Percentiles rank a stretch among this genome's conserved stretches.
Conservation (phyloP, 2,797 vertebrate species). For the Eupleurogrammus muticus region DNA sequence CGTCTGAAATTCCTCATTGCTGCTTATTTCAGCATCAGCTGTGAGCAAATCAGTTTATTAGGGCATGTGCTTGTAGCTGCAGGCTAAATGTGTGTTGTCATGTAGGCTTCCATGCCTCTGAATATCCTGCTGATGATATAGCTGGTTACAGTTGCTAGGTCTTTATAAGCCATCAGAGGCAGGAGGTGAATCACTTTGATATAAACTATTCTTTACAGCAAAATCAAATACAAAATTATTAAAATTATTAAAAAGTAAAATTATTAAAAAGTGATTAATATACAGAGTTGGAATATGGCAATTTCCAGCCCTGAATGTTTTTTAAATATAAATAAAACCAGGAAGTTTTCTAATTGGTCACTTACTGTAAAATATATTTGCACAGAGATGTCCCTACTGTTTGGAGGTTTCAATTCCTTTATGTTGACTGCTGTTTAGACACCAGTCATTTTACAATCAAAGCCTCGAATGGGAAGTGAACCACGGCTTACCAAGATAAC, state of each 20-base stretch:
- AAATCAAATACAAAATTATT: too few relatives aligned
- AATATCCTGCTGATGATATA: slow-evolving; percentile 41
- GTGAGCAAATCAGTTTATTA: slow-evolving; percentile 67
- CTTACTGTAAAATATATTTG: slow-evolving; percentile 12
- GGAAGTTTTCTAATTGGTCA: neutral
- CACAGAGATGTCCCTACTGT: neutral
- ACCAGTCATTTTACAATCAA: slow-evolving; percentile 37
- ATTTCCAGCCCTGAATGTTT: too few relatives aligned
- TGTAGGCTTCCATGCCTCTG: slow-evolving; percentile 61
- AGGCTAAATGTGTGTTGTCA: slow-evolving; percentile 59
- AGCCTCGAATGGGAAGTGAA: slow-evolving; percentile 17
- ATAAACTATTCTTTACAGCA: neutral
- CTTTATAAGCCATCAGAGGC: slow-evolving; percentile 3
- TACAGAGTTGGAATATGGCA: too few relatives aligned
- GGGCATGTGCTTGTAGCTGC: slow-evolving; percentile 64
- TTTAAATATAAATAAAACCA: too few relatives aligned
- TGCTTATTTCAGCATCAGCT: slow-evolving; percentile 41
- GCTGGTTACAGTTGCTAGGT: neutral
- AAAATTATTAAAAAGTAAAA: too few relatives aligned
- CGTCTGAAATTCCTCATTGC: slow-evolving; percentile 35
- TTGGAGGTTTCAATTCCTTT: neutral
- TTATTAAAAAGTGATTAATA: too few relatives aligned
- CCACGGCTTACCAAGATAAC: slow-evolving; percentile 36
- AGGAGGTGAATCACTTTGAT: neutral
- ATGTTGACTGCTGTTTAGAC: slow-evolving; percentile 20